Evolutionary conservation across 2,888 invertebrate species (phyloP).

Genomic region (Anagyrus pseudococci): DNA sequence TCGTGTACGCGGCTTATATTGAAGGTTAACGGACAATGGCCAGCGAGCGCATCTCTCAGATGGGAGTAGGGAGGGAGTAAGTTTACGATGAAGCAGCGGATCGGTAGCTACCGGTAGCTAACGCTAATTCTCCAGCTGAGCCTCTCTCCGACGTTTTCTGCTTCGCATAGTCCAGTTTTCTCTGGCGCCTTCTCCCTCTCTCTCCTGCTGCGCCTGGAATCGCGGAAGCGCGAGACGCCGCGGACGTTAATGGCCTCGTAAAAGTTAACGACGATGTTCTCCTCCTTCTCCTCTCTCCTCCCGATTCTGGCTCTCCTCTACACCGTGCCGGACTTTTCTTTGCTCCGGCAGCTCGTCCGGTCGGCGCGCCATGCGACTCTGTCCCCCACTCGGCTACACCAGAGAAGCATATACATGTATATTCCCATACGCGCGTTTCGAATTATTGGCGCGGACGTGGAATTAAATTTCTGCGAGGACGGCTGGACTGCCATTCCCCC

Average conservation of each 20-base stretch:
- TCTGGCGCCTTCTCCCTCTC: too few species aligned
- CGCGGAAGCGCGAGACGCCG: conserved; percentile 52
- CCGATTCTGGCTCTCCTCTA: too few species aligned
- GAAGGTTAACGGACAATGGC: conserved; percentile 29
- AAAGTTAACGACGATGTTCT: conserved; percentile 62
- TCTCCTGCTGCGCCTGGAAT: too few species aligned
- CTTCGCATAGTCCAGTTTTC: conserved; percentile 56
- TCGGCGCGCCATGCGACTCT: conserved; percentile 10
- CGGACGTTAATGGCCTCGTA: conserved; percentile 60
- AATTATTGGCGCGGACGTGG: conserved; percentile 58
- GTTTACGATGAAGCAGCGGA: conserved; percentile 20
- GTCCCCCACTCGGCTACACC: too few species aligned
- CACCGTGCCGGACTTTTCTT: too few species aligned
- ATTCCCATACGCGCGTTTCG: conserved; percentile 43
- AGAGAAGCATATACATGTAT: too few species aligned
- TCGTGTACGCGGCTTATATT: conserved; percentile 12
- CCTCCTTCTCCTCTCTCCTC: conserved; percentile 49
- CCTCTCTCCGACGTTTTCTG: too few species aligned
- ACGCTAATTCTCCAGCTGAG: conserved; percentile 32
- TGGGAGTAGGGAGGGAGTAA: too few species aligned
- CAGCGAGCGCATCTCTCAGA: background rate
- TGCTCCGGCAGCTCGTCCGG: conserved; percentile 12
- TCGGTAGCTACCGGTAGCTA: too few species aligned
- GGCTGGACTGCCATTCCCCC: background rate
- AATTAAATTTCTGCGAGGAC: conserved; percentile 54